Base-by-base conservation (phyloP, 2,113 vertebrate species). In the Catharus bicknelli region DNA sequence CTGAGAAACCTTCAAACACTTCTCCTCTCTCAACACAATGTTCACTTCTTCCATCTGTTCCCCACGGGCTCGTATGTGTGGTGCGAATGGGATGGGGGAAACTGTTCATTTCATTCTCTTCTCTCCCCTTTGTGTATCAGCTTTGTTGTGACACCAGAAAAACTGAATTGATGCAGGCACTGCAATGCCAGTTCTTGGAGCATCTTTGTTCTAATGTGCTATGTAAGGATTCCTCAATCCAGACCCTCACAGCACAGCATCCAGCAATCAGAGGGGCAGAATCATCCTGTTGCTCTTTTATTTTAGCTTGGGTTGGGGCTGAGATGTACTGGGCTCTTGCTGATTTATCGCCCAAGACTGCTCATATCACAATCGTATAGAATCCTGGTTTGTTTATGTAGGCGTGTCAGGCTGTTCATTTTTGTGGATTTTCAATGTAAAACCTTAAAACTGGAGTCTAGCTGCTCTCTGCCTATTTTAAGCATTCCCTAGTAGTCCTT, bases 11-110 rank as follows among this genome's bases (percentile, higher is more conserved):
- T 95, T 90, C 92, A 90, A 93, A 83, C 83, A 75, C 90, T 95
- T 95, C 18, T 61, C 58, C 82, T 94, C 32, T 92, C 75, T 89
- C 82, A 45, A 72, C 91, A 81, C 91, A 93, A 75, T 89, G 61
- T 91, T 93, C 76, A 18, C 62, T 85, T 91, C 86, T 95, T 82
- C 95, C 96, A 96, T 97, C 96, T 97, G 96, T 96, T 97, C 94
- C 88, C 66, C 72, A 42, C 11, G n/a, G 64, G 87, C 80, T 81
- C 3, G 73, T 83, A 94, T 93, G 83, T 80, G 73, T 57, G 82
- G 92, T 95, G 94, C 0, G 67, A 95, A 93, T 45, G 47, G 74
- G 75, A 77, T 36, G 58, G 82, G 61, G 70, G 78, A 85, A 95
- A 77, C 79, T 93, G 92, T 91, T 96, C 87, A 84, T 93, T 97